phyloP scores from a whole-genome alignment of 2,797 vertebrate genomes.

The Liasis olivaceus region DNA sequence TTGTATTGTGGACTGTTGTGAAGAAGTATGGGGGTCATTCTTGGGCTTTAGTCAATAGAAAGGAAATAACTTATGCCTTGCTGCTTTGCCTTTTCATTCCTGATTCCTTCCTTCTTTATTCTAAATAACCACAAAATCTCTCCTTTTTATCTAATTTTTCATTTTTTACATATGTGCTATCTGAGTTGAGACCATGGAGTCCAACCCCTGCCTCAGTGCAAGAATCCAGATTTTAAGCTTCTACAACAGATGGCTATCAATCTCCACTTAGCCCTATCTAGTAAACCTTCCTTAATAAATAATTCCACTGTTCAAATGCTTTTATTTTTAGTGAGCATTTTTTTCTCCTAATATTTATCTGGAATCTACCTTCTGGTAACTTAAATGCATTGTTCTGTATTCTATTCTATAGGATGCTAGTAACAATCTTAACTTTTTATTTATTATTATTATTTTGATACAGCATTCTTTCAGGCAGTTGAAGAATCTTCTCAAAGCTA shows the following conservation, averaged over 20 bases:
- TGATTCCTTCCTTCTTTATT: not conserved
- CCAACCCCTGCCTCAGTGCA: not conserved
- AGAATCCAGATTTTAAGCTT: not conserved
- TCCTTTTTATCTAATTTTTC: not conserved
- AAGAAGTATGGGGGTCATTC: not conserved
- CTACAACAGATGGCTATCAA: not conserved
- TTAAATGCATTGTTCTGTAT: not conserved
- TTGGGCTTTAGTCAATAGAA: not conserved
- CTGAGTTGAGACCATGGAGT: not conserved
- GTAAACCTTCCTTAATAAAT: not conserved
- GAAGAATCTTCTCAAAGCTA: not conserved
- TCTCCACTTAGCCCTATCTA: not conserved
- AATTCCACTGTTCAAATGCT: not conserved
- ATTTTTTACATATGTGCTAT: not conserved
- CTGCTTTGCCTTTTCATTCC: not conserved
- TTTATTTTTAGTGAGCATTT: not conserved
- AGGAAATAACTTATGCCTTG: not conserved
- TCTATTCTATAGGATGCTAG: not conserved
- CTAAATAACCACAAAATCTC: not conserved
- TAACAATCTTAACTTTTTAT: not conserved
- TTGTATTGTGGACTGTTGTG: not conserved
- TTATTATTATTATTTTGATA: not conserved
- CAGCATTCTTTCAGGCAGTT: not conserved
- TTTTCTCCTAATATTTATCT: not conserved
- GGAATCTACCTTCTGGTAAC: not conserved